Evolutionary conservation across 2,888 invertebrate genomes (phyloP), one percentile per base, ranked within the genome.

Genomic region (Carcina quercana): DNA sequence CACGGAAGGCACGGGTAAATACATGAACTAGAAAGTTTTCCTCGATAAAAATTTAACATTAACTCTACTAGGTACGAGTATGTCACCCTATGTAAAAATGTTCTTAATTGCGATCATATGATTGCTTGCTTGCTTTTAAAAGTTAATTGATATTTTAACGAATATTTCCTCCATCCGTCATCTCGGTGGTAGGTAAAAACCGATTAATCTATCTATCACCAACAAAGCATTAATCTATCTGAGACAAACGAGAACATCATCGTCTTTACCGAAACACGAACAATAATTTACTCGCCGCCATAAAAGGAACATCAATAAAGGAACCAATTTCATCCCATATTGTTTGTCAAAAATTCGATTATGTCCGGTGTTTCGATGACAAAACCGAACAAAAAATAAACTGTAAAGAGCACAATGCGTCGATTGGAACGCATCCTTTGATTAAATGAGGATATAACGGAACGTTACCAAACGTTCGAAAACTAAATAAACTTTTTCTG

Each of bases 301-400:
- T 65, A 67, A 68, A 73, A 66, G 66, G 66, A 51, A 55, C 55
- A 52, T 56, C 59, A 57, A 75, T 70, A 75, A 70, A 69, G 60
- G 60, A 75, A 71, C 72, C 78, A 78, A 82, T 82, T 80, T 76
- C 66, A 74, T 62, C 63, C 58, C 46, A 60, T 64, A 79, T 75
- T 80, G 80, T 80, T 72, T 75, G 73, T 73, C 73, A 68, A 74
- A 72, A 78, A 75, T 69, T 79, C 73, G 71, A 82, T 80, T 80
- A 73, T 70, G 59, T 62, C 59, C 67, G 67, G 65, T 62, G 49
- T 55, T 57, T 50, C 54, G 64, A 68, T 57, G 72, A 72, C 67
- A 70, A 65, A 60, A 53, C 50, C 41, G 50, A 54, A 52, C 51
- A 61, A 69, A 69, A 64, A 59, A 57, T 43, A 50, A 44, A 38